Evolutionary conservation across 53 echinoderm and acorn worm species (phyloP), one percentile per base, ranked within the genome.

Genomic region (Paelopatides confundens): DNA sequence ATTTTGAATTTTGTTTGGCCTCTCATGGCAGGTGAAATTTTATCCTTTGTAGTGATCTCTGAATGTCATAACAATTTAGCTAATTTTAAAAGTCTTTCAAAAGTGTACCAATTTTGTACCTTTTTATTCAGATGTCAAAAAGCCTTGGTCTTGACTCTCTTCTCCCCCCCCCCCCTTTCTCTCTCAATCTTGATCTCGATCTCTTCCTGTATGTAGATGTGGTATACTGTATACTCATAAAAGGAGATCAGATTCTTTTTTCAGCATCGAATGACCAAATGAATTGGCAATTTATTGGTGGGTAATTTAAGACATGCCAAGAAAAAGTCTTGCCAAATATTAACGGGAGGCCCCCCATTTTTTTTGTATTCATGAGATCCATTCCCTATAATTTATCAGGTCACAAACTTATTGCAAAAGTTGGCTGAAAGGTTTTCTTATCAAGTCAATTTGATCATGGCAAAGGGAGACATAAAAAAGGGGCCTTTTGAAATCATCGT

Each of bases 1-100:
- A 0, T 5, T 58, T 58, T 58, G 58, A 58, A 18, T 58, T 24
- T 29, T 1, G n/a, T 29, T 8, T 43, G 74, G 74, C 74, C 74
- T 74, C 40, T 18, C 15, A 46, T 24, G 74, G 40, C 46, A 74
- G 74, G 10, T 74, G 24, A n/a, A 40, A 74, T 74, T 74, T 74
- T 46, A 74, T 74, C 74, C 46, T 46, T 3, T 39, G n/a, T 39
- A 39, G 74, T 24, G n/a, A 13, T 46, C 74, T 39, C 9, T 29
- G 26, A 74, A 74, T 74, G 74, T 39, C 39, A 27, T 40, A 74
- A 46, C 46, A 74, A 74, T 39, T 18, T 74, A 39, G 13, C 21
- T 74, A 74, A 74, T 74, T 74, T 26, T n/a, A 74, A 28, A 74
- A 46, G 58, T 58, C 58, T 58, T 58, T 58, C 58, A 15, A 58